Conservation (phyloP, 2,797 vertebrate species). For the Sparidentex hasta region DNA sequence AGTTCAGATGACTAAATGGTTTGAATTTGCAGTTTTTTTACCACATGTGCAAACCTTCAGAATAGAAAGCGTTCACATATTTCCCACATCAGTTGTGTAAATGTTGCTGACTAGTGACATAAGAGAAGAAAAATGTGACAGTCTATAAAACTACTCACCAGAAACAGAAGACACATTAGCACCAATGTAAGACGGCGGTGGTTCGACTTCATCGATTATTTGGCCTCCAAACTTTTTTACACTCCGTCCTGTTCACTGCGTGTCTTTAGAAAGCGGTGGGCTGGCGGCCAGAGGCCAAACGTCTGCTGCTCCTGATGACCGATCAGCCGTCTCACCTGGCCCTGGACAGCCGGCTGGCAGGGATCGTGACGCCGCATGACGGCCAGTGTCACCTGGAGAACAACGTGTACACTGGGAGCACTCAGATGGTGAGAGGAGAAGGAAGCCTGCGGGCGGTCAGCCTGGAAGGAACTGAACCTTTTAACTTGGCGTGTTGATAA, state of each 20-base stretch:
- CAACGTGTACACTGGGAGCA: constrained; percentile 91
- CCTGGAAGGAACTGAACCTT: not conserved
- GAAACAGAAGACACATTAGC: not conserved
- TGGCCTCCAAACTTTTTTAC: not conserved
- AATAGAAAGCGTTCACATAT: constrained; percentile 45
- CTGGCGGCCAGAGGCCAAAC: constrained; percentile 95
- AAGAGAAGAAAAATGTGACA: constrained; percentile 20
- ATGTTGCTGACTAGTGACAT: constrained; percentile 41
- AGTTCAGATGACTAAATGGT: constrained; percentile 60
- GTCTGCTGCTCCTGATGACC: constrained; percentile 95
- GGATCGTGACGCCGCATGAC: constrained; percentile 95
- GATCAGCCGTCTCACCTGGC: constrained; percentile 98
- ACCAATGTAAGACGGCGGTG: not conserved
- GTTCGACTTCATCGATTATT: not conserved
- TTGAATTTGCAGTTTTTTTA: constrained; percentile 59
- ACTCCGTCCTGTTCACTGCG: not conserved
- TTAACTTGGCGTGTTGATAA: not conserved
- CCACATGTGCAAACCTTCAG: constrained; percentile 59
- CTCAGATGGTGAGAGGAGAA: constrained; percentile 91
- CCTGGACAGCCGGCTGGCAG: constrained; percentile 96
- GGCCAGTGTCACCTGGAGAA: constrained; percentile 95
- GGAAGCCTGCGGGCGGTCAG: not conserved
- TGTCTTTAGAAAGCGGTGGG: constrained; percentile 90
- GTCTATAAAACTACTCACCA: constrained; percentile 8
- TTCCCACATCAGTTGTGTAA: constrained; percentile 47